Base-by-base conservation (phyloP, 1,140 invertebrate species). In the Wasmannia auropunctata region DNA sequence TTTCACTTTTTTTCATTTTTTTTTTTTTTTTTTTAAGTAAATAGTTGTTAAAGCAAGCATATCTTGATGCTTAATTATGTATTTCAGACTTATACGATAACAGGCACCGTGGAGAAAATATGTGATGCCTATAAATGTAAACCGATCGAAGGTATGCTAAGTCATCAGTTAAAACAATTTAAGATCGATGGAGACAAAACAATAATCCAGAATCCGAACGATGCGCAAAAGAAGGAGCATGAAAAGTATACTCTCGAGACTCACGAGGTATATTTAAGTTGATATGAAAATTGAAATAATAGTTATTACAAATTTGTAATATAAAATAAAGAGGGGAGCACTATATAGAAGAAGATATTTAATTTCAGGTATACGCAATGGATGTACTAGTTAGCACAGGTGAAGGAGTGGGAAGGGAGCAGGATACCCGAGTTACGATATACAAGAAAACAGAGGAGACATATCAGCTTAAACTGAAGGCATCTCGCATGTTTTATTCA, bases 101-200 rank as follows among this genome's bases (percentile, higher is more conserved):
- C 99, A 72, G 98, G 98, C 92, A 97, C 97, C 58, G 98, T 99
- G 69, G 98, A 99, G 94, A 99, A 99, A 95, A 97, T 99, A 85
- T 97, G 98, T 86, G 97, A 98, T 91, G 96, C 97, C 37, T 99
- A 97, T 95, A 98, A 99, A 90, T 99, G 99, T 95, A 99, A 99
- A 95, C 99, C 99, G 31, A 97, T 99, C 79, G 99, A 99, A 95
- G 98, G 99, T 75, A 99, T 99, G 99, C 96, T 99, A 37, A 99
- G 99, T 90, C 99, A 99, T 95, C 98, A 99, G 93, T 95, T 99
- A 65, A 98, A 99, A 93, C 98, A 99, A 94, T 98, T 98, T 94
- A 98, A 98, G 95, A 99, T 99, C 94, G 99, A 99, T 95, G 99
- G 99, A 31, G 99, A 99, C 91, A 99, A 99, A 96, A 99, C 99